Percentiles rank a stretch among this genome's conserved stretches.
Conservation (phyloP, 1,140 invertebrate species). For the Calliopsis andreniformis region DNA sequence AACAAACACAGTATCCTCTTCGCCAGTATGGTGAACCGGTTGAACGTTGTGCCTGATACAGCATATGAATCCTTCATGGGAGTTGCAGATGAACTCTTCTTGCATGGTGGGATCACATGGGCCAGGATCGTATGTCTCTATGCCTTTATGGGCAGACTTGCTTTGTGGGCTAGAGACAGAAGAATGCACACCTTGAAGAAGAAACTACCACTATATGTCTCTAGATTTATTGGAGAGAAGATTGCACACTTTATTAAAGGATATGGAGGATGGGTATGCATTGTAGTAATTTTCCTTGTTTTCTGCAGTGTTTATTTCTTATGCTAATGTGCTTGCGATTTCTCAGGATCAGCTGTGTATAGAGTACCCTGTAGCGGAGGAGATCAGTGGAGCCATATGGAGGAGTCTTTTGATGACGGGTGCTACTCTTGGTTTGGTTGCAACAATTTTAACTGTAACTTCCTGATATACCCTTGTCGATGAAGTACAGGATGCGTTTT, state of each 20-base stretch:
- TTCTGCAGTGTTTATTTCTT: slow-evolving; percentile 6
- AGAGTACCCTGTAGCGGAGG: slow-evolving; percentile 83
- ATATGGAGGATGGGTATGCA: slow-evolving; percentile 78
- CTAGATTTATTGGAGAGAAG: slow-evolving; percentile 77
- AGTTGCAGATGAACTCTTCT: slow-evolving; percentile 84
- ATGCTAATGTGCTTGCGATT: slow-evolving; percentile 11
- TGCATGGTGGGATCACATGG: slow-evolving; percentile 83
- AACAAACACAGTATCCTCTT: slow-evolving; percentile 84
- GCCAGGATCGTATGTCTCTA: slow-evolving; percentile 84
- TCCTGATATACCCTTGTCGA: slow-evolving; percentile 69
- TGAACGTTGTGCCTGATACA: slow-evolving; percentile 82
- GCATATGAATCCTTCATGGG: slow-evolving; percentile 83
- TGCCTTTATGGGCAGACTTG: slow-evolving; percentile 83
- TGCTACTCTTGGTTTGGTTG: slow-evolving; percentile 83
- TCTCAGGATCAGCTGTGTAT: slow-evolving; percentile 83
- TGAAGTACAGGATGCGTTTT: slow-evolving; percentile 39
- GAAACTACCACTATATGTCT: slow-evolving; percentile 78
- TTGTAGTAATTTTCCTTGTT: not conserved
- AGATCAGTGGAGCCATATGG: slow-evolving; percentile 83
- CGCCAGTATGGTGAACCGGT: slow-evolving; percentile 83
- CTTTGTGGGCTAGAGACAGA: slow-evolving; percentile 81
- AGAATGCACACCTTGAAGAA: slow-evolving; percentile 78
- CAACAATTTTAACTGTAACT: slow-evolving; percentile 80
- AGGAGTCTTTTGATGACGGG: slow-evolving; percentile 83
- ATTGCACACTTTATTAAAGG: slow-evolving; percentile 79